Percentiles rank a stretch among this genome's conserved stretches.
Conservation (phyloP, 2,888 invertebrate genomes). For the Tenthredo scrophulariae region DNA sequence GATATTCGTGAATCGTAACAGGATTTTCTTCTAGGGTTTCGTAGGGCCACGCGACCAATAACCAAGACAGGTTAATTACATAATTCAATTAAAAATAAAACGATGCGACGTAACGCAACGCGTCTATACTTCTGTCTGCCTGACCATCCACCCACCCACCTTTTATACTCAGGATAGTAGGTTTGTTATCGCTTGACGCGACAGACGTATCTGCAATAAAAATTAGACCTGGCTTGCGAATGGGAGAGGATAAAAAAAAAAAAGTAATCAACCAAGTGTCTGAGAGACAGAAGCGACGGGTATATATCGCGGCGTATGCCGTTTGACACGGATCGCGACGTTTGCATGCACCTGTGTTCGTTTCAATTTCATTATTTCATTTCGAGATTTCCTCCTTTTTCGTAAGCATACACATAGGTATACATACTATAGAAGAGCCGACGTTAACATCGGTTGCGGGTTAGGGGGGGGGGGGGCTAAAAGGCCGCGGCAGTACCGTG, state of each 20-base stretch:
- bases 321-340: neutral
- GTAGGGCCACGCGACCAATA: slow-evolving; percentile 16
- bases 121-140: neutral
- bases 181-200: neutral
- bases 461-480: neutral
- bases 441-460: slow-evolving; percentile 2
- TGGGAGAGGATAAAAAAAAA: neutral
- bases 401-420: neutral
- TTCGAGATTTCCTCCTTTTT: neutral
- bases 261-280: neutral
- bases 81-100: slow-evolving; percentile 22
- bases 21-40: slow-evolving; percentile 45
- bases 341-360: neutral
- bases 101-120: neutral
- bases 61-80: slow-evolving; percentile 30
- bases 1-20: slow-evolving; percentile 27
- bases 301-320: neutral
- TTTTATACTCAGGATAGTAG: neutral
- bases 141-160: neutral
- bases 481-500: slow-evolving; percentile 23
- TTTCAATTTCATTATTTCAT: neutral
- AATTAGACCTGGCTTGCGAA: neutral
- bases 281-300: neutral
- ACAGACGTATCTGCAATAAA: neutral
- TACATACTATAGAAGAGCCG: neutral